phyloP scores from a whole-genome alignment of 2,797 vertebrate species.

The Knipowitschia caucasica region DNA sequence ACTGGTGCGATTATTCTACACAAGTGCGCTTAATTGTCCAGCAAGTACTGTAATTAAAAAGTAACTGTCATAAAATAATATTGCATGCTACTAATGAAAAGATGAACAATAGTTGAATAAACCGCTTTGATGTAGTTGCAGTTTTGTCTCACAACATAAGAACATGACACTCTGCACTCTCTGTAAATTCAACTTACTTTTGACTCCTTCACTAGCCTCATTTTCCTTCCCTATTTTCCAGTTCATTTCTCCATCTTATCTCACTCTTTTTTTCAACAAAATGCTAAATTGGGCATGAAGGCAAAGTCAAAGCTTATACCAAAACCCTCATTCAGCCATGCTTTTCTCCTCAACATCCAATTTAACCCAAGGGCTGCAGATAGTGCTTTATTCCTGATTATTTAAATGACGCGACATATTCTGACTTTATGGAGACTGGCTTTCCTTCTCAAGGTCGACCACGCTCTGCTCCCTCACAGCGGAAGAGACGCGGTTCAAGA shows the following conservation, averaged over 20 bases:
- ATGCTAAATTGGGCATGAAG: slow-evolving; percentile 16
- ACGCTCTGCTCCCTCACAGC: not conserved
- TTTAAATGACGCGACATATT: slow-evolving; percentile 26
- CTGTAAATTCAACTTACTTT: not conserved
- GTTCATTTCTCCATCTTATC: slow-evolving; percentile 19
- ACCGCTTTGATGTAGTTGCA: too few relatives aligned
- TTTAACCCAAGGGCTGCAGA: slow-evolving; percentile 26
- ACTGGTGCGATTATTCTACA: too few relatives aligned
- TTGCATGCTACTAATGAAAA: too few relatives aligned
- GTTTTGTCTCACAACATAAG: not conserved
- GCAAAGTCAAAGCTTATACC: slow-evolving; percentile 19
- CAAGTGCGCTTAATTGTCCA: too few relatives aligned
- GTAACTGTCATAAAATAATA: too few relatives aligned
- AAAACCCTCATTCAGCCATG: slow-evolving; percentile 9
- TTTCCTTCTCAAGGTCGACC: slow-evolving; percentile 22
- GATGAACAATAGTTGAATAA: too few relatives aligned
- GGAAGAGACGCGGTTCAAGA: not conserved
- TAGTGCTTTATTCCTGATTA: slow-evolving; percentile 31
- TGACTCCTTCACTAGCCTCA: slow-evolving; percentile 1
- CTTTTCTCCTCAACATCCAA: slow-evolving; percentile 30
- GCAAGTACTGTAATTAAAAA: too few relatives aligned
- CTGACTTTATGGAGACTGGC: slow-evolving; percentile 18
- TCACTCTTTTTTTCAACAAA: slow-evolving; percentile 23
- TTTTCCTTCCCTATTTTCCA: slow-evolving; percentile 5
- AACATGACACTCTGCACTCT: not conserved